phyloP scores from a whole-genome alignment of 2,113 vertebrate genomes.

The Serinus canaria region DNA sequence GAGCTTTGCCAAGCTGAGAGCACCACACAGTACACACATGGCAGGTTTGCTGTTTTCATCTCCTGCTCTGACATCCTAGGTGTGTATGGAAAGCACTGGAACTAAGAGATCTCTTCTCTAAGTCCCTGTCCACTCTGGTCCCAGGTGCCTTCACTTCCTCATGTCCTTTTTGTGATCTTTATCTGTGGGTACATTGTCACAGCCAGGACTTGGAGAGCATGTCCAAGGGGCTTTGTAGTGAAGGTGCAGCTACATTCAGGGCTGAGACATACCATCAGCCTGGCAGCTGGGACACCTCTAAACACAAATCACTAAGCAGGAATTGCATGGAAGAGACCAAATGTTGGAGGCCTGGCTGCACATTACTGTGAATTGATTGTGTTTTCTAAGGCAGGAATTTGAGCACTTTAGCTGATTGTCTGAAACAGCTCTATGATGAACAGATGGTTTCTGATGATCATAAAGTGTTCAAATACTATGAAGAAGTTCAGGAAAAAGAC shows the following conservation, averaged over 20 bases:
- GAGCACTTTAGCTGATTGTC: neutral
- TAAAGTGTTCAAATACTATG: neutral
- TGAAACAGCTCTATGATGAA: neutral
- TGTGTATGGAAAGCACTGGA: neutral
- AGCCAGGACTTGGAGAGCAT: neutral
- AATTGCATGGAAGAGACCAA: neutral
- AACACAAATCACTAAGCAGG: neutral
- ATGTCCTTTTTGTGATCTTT: neutral
- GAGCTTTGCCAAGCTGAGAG: neutral
- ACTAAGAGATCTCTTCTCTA: neutral
- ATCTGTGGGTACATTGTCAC: neutral
- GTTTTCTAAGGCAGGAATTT: neutral
- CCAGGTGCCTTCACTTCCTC: neutral
- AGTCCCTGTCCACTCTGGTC: neutral
- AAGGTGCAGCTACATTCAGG: neutral
- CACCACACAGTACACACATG: neutral
- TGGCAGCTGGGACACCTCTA: neutral
- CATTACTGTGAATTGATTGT: neutral
- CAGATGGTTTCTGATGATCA: neutral
- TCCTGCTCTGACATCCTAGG: neutral
- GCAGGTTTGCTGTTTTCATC: neutral
- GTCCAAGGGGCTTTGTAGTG: neutral
- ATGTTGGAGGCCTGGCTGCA: neutral
- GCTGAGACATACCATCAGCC: neutral
- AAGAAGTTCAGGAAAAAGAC: neutral